A percentile compares a stretch with the other conserved stretches of the same genome.
phyloP scores from a whole-genome alignment of 2,888 invertebrate genomes.

The Ennomos quercinarius region DNA sequence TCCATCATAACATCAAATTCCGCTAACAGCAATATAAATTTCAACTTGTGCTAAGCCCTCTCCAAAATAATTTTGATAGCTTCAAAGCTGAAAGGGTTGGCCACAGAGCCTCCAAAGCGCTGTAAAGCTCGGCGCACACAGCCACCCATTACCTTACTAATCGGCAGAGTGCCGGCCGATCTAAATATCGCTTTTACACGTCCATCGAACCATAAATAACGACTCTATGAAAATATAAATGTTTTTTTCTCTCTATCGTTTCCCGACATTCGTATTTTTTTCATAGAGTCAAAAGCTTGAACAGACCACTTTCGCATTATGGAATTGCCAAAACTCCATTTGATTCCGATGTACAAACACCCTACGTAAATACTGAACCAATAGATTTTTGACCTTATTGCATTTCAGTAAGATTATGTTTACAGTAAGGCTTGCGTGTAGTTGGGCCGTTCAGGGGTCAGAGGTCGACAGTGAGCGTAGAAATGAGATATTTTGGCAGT shows the following conservation, averaged over 20 bases:
- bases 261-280: constrained; percentile 81
- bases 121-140: constrained; percentile 61
- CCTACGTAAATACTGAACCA: constrained; percentile 41
- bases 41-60: constrained; percentile 57
- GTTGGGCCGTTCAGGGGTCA: constrained; percentile 53
- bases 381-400: constrained; percentile 47
- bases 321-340: constrained; percentile 85
- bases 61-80: constrained; percentile 78
- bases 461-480: constrained; percentile 76
- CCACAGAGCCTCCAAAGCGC: constrained; percentile 58
- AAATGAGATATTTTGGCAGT: constrained; percentile 86
- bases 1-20: constrained; percentile 32
- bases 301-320: constrained; percentile 86
- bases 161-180: constrained; percentile 81
- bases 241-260: constrained; percentile 84
- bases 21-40: constrained; percentile 52
- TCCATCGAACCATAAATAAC: constrained; percentile 83
- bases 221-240: constrained; percentile 85
- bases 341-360: constrained; percentile 55
- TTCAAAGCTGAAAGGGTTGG: constrained; percentile 80
- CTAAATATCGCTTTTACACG: constrained; percentile 83
- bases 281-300: constrained; percentile 86
- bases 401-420: constrained; percentile 39
- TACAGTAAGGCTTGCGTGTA: constrained; percentile 33
- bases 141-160: constrained; percentile 70